Evolutionary conservation across 2,113 vertebrate genomes (phyloP), one percentile per base, ranked within the genome.

Genomic region (Psophia crepitans): DNA sequence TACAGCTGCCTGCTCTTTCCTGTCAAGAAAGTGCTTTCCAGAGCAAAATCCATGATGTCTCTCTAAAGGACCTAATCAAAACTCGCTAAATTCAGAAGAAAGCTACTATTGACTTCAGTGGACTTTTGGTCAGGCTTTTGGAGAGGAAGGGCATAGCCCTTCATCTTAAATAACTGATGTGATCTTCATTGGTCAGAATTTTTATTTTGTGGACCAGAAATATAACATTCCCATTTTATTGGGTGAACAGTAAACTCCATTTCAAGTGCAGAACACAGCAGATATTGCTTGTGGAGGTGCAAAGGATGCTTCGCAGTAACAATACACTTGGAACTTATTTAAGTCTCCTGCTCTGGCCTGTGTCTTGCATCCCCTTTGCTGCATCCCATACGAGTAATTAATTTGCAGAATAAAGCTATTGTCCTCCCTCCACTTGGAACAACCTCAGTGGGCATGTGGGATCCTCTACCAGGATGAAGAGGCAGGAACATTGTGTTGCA

Each of bases 381-480:
- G 8, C 41, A 87, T 84, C 43, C 20, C 33, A 58, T 61, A 24
- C 1, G 3, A 78, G 44, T 79, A 79, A 71, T 60, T 37, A 70
- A 43, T 94, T 84, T 87, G 32, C 56, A 37, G 8, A 43, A 53
- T 79, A 73, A 85, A 88, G 19, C 65, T 58, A 13, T 75, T 93
- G 46, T 85, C 43, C 11, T 90, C 48, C 8, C 10, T 84, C 74
- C 33, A 8, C 35, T 90, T 93, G 74, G 57, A 91, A 65, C 30
- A 79, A 30, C 53, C 57, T 93, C 57, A 68, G 0, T 44, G 83
- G 51, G 30, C 73, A 16, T 6, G 8, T 94, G 48, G 43, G 87
- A 75, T 89, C 57, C 61, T 91, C 94, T 82, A 82, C 49, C 81
- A 78, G 90, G 90, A 89, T 87, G 77, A 28, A 93, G 87, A 74